A percentile compares a stretch with the other conserved stretches of the same genome.
phyloP scores from a whole-genome alignment of 2,888 invertebrate species.

The Escarpia spicata region DNA sequence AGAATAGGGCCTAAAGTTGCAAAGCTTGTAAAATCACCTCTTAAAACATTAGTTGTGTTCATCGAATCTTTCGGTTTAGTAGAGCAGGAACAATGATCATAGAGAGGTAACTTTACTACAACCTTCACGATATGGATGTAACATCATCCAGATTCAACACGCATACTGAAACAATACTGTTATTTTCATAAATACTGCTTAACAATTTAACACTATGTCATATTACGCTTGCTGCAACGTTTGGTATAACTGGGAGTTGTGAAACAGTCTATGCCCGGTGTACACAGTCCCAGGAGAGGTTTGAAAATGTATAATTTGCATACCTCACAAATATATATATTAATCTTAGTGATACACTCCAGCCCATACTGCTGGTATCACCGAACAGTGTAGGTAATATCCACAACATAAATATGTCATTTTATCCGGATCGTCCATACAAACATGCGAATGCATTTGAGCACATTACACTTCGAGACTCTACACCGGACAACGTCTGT shows the following conservation, averaged over 20 bases:
- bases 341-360: background rate
- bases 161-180: background rate
- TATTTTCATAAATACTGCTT: background rate
- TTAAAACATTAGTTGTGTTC: too few relatives aligned
- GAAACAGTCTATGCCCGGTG: too few relatives aligned
- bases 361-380: background rate
- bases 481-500: background rate
- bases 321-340: too few relatives aligned
- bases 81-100: too few relatives aligned
- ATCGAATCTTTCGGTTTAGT: too few relatives aligned
- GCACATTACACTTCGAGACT: background rate
- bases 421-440: too few relatives aligned
- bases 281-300: background rate
- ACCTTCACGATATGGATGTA: too few relatives aligned
- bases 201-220: background rate
- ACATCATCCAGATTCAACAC: too few relatives aligned
- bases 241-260: background rate
- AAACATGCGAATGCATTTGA: background rate
- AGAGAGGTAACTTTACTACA: too few relatives aligned
- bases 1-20: too few relatives aligned
- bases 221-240: background rate
- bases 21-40: too few relatives aligned
- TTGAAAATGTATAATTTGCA: background rate
- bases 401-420: background rate
- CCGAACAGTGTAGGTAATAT: background rate